These are phyloP conservation scores for Caerostris extrusa DNA, from an alignment of 1,140 invertebrate species.

Conservation along the genomic window DNA sequence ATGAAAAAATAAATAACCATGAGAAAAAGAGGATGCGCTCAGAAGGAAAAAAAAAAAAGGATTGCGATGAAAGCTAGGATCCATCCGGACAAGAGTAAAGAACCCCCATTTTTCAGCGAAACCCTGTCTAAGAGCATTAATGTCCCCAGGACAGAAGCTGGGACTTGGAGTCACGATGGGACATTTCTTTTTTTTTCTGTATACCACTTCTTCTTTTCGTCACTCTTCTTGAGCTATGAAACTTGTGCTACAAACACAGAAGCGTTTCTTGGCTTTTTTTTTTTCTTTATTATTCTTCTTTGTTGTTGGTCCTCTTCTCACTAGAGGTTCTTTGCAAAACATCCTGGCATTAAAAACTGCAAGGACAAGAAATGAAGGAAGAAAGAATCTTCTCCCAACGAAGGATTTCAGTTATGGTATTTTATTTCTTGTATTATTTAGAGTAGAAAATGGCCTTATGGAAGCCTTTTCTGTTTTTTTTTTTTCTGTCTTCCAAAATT, in stretches of 20 bases:
- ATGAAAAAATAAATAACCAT: constrained; percentile 1
- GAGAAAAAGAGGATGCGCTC: background rate
- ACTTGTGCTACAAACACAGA: constrained; percentile 37
- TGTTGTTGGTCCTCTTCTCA: background rate
- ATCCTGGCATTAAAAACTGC: constrained; percentile 54
- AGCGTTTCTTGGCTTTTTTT: background rate
- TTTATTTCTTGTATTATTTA: constrained; percentile 67
- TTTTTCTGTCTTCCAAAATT: background rate
- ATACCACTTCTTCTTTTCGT: background rate
- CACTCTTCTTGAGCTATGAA: constrained; percentile 29
- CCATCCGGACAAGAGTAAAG: constrained; percentile 61
- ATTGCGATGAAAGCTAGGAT: constrained; percentile 20
- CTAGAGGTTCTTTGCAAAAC: background rate
- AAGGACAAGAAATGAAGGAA: constrained; percentile 29
- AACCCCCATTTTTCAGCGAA: constrained; percentile 70
- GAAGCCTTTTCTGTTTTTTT: background rate
- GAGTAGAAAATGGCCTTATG: constrained; percentile 31
- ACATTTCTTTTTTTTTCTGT: constrained; percentile 22
- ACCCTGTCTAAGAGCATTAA: constrained; percentile 71
- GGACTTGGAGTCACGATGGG: constrained; percentile 17
- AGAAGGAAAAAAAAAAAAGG: background rate
- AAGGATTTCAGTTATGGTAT: constrained; percentile 44
- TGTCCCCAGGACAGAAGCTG: constrained; percentile 46
- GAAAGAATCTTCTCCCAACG: constrained; percentile 10
- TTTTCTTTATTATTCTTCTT: constrained; percentile 20